Base-by-base conservation (phyloP, 2,797 vertebrate genomes). In the Cossypha heuglini region DNA sequence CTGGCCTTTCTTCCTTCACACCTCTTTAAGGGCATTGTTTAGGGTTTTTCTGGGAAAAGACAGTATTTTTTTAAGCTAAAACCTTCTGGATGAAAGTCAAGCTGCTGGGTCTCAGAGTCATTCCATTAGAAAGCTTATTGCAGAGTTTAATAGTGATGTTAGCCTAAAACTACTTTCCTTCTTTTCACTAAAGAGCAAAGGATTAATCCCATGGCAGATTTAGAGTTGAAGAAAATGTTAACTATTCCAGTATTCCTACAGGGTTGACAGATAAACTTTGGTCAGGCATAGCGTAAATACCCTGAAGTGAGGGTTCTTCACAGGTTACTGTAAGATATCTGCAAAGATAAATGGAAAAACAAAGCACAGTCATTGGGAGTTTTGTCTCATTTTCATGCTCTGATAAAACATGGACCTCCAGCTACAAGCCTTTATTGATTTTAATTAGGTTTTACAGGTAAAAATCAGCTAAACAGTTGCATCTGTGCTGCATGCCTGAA, bases 361-460 rank as follows among this genome's bases (percentile, higher is more conserved):
- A 87, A 73, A 71, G 22, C 9, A 26, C 9, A 13, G 16, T 54
- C 94, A 43, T 52, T 46, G 49, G 71, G 38, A 91, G 20, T 54
- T 92, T 79, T 64, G 46, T 68, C 66, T 92, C 31, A 48, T 93
- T 95, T 92, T 91, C 49, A 90, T 90, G 72, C 37, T 91, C 68
- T 93, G 78, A 46, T 86, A 85, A 91, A 96, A 83, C 28, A 48
- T 13, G 18, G 24, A 92, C 58, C 81, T 95, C 58, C 72, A 96
- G 78, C 81, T 91, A 83, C 25, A 92, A 63, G 74, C 71, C 59
- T 67, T 89, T 62, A 91, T 86, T 93, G 92, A 94, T 95, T 97
- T 94, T 95, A 93, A 91, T 89, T 91, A 92, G 67, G 22, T 85
- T 94, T 90, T 78, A 74, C 49, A 93, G 68, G 75, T 79, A 94